Conservation (phyloP, 2,888 invertebrate species). For the Cantharis nigra region DNA sequence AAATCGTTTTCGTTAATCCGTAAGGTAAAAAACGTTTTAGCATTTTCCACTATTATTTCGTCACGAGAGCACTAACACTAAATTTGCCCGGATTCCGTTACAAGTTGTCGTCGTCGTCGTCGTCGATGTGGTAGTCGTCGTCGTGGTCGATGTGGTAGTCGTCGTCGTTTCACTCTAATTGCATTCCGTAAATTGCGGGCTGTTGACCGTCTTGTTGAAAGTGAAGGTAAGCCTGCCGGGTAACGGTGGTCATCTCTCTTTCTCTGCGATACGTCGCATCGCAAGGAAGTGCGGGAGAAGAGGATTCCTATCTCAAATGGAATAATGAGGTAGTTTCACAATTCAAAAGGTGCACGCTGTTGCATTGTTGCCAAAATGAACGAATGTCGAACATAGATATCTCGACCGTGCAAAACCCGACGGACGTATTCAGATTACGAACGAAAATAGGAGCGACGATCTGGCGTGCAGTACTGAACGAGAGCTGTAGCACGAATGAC, state of each 20-base stretch:
- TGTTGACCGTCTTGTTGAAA: conserved; percentile 26
- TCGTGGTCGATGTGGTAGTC: too few relatives aligned
- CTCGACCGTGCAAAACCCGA: conserved; percentile 16
- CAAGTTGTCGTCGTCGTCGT: too few relatives aligned
- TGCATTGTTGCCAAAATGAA: conserved; percentile 18
- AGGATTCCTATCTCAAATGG: conserved; percentile 20
- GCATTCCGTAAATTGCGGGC: conserved; percentile 9
- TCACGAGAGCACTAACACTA: neutral
- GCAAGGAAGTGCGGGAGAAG: conserved; percentile 21
- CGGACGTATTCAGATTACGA: conserved; percentile 18
- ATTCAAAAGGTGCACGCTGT: conserved; percentile 5
- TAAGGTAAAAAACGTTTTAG: neutral
- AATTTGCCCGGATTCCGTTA: too few relatives aligned
- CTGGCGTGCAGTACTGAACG: conserved; percentile 38
- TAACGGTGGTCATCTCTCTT: conserved; percentile 19
- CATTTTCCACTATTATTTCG: neutral
- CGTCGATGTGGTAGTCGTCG: too few relatives aligned
- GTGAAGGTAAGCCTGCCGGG: conserved; percentile 19
- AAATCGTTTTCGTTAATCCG: neutral
- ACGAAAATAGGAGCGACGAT: neutral
- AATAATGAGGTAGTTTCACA: conserved; percentile 19
- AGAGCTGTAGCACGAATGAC: conserved; percentile 37
- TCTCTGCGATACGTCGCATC: conserved; percentile 6
- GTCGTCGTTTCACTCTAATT: conserved; percentile 15
- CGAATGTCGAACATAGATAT: conserved; percentile 6